Evolutionary conservation across 64 coral and sea anemone genomes (phyloP).

Genomic region (Porites australiensis): DNA sequence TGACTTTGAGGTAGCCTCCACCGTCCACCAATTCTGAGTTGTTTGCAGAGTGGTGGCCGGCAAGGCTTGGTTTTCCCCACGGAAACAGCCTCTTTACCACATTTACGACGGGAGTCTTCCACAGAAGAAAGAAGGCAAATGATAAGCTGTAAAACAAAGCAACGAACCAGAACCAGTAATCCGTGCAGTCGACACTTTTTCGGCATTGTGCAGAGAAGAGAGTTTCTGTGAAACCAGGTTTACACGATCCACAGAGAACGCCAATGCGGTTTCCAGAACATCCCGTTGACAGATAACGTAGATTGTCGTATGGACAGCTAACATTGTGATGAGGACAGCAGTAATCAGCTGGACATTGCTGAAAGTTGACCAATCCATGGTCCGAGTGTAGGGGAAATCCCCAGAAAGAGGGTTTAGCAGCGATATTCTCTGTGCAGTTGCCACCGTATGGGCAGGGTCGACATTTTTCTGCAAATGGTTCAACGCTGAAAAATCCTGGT

Average conservation of each 20-base stretch:
- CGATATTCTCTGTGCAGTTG: not conserved
- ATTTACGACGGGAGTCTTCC: conserved; percentile 20
- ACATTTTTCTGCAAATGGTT: conserved; percentile 3
- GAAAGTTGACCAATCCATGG: not conserved
- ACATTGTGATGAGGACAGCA: not conserved
- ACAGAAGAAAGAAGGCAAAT: conserved; percentile 51
- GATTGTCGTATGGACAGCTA: conserved; percentile 22
- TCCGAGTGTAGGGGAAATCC: conserved; percentile 13
- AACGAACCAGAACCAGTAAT: conserved; percentile 55
- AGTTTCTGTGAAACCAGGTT: conserved; percentile 6
- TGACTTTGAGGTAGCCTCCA: conserved; percentile 54
- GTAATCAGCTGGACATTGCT: conserved; percentile 1
- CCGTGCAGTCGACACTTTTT: not conserved
- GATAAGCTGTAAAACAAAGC: not conserved
- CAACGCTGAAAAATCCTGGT: conserved; percentile 34
- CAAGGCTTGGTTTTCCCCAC: not conserved
- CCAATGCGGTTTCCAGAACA: conserved; percentile 61
- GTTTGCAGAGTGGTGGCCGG: no score
- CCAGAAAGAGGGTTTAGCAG: conserved; percentile 51
- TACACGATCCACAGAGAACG: conserved; percentile 54
- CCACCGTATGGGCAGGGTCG: conserved; percentile 41
- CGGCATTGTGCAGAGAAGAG: conserved; percentile 28
- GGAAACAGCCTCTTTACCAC: not conserved
- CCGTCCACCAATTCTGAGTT: not conserved
- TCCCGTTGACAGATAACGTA: not conserved